Base-by-base conservation (phyloP, 1,140 invertebrate genomes). In the Drosophila rhopaloa region DNA sequence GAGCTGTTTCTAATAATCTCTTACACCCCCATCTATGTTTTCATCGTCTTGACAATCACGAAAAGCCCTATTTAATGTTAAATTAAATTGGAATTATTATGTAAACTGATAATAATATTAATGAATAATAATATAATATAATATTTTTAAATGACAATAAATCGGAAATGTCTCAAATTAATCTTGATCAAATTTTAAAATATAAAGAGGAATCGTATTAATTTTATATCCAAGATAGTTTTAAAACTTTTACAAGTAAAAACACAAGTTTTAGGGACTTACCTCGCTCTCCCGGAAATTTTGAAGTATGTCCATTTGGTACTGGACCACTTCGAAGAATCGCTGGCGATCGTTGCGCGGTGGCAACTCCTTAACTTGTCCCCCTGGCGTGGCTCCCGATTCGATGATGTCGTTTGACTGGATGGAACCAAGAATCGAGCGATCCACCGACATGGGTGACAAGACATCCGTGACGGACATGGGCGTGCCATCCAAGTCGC, bases 211-310 rank as follows among this genome's bases (percentile, higher is more conserved):
- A 24, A 24, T 24, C 24, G 24, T 8, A 32, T 6, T 32, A 8
- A 32, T 8, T 8, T 7, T 32, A 5, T 40, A 40, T 40, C 38
- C 11, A 40, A 38, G 10, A 38, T 41, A 32, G 5, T 32, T 32
- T 32, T 16, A 16, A 16, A 16, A 16, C 16, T 16, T 16, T 16
- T 16, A 16, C 16, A 1, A 16, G 16, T 16, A 16, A 16, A 16
- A 16, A 16, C 16, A 24, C 4, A 37, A 16, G 29, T 19, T 8
- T 0, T 6, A 1, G 1, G 9, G 13, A 91, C 89, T 91, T 93
- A 96, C 96, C 94, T 97, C 97, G 76, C 95, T 93, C 62, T 94
- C 91, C 62, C 94, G 93, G 81, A 97, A 93, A 93, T 97, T 97
- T 60, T 94, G 84, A 81, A 97, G 96, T 68, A 97, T 97, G 72